These are phyloP conservation scores for Oscheius sp. DNA, from an alignment of 2,888 invertebrate genomes.

Conservation along the genomic window DNA sequence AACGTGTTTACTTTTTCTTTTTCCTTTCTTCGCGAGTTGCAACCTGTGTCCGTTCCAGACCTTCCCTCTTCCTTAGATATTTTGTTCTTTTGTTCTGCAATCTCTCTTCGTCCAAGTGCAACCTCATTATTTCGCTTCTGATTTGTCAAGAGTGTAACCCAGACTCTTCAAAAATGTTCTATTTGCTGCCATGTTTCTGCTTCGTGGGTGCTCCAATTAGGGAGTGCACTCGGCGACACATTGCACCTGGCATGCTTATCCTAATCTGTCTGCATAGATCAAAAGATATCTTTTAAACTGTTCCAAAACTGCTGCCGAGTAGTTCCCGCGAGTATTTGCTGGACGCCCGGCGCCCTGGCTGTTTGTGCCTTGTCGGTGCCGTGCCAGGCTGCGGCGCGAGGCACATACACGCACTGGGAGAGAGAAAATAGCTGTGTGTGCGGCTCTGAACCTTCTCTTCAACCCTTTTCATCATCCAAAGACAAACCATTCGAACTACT, in stretches of 20 bases:
- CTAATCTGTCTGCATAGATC: not conserved
- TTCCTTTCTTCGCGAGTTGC: constrained; percentile 13
- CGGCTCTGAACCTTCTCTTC: constrained; percentile 14
- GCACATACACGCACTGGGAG: constrained; percentile 16
- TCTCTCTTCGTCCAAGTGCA: not conserved
- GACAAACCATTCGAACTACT: no score
- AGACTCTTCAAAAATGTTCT: not conserved
- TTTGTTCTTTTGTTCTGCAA: not conserved
- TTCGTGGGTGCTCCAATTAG: constrained; percentile 10
- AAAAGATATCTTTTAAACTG: not conserved
- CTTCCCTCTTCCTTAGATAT: not conserved
- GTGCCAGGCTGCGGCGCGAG: constrained; percentile 29
- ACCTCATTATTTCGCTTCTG: not conserved
- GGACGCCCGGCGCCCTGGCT: constrained; percentile 16
- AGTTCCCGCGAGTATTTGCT: not conserved
- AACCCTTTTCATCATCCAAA: no score
- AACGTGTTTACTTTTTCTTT: constrained; percentile 19
- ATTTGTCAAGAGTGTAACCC: not conserved
- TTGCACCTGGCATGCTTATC: constrained; percentile 24
- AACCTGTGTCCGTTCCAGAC: constrained; percentile 25
- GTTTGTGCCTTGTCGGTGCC: constrained; percentile 8
- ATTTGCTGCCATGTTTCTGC: not conserved
- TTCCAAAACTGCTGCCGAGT: constrained; percentile 3
- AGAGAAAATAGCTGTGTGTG: constrained; percentile 30
- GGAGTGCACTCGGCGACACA: not conserved